Evolutionary conservation across 2,113 vertebrate genomes (phyloP), one percentile per base, ranked within the genome.

Genomic region (Peromyscus leucopus): DNA sequence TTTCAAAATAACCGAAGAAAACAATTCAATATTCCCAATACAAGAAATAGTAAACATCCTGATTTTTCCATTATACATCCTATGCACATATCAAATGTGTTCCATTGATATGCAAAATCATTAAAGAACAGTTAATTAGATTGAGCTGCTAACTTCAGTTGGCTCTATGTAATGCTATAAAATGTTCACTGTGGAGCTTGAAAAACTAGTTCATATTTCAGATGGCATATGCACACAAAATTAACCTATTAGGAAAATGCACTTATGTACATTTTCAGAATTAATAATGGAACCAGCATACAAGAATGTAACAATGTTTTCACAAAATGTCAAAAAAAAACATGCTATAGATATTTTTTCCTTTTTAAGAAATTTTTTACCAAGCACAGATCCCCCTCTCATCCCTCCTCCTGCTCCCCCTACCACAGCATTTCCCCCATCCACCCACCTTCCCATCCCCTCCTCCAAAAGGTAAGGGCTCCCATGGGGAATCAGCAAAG

Each of bases 201-300:
- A 76, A 95, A 83, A 84, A n/a, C 88, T 42, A 31, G 24, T 85
- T 86, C 57, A 36, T 89, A 91, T 74, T 93, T 87, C 24, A 39
- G 39, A 89, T 48, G 61, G 57, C 16, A 63, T 55, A 67, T 3
- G 15, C 59, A 92, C 39, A 87, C 36, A 88, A 85, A 96, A 84
- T 63, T 80, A 48, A 4, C 55, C 61, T 31, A 91, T 72, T 48
- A 67, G 84, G 28, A 48, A 91, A 92, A 85, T 31, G 3, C 31
- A 15, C 28, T 76, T 79, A 75, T 93, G 24, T 2, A 65, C 5
- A 65, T 96, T 93, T 96, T 84, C n/a, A 94, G 46, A 83, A 46
- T 2, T 48, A 76, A 39, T 46, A 51, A 83, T 51, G 71, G 21
- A 9, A 59, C 31, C 33, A 89, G 42, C 11, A 82, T 61, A 88